Base-by-base conservation (phyloP, 1,140 invertebrate genomes). In the Solenopsis invicta region DNA sequence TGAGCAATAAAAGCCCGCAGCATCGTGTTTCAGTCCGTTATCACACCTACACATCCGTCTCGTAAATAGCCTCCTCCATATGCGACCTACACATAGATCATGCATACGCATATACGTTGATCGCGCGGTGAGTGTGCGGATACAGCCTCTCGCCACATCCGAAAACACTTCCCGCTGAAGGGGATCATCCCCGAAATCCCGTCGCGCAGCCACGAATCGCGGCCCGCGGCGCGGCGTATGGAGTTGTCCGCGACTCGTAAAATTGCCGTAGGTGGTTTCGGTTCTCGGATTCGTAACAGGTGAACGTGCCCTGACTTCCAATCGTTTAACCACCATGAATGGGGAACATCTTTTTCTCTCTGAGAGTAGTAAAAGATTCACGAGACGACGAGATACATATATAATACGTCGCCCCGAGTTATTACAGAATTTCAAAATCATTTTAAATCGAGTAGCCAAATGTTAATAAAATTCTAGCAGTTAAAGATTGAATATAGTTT, bases 261-360 rank as follows among this genome's bases (percentile, higher is more conserved):
- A 89, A 80, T 86, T 88, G 77, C 86, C 86, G 66, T 54, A 24
- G 74, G 66, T 75, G 87, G 34, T 85, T 80, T 80, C 62, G 77
- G 10, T 56, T 67, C 4, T 29, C 4, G 18, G 8, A 45, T 78
- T 66, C 76, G 54, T 81, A 69, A 56, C 54, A 76, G 45, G 56
- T 76, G 37, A 86, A 89, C 61, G 41, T 61, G 37, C 56, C 45
- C 59, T 1, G 62, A 67, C 34, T 87, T 50, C 34, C 72, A 77
- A 87, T 87, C 88, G 4, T n/a, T 50, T 54, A 24, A n/a, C 9
- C 41, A 10, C 6, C 34, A 5, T 9, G 10, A 9, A 12, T 1
- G 12, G 24, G 2, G 6, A 54, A 54, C 16, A 37, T 18, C 2
- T 81, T 45, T 82, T 41, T 45, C 41, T 34, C 29, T 24, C 61